Conservation (phyloP, 2,113 vertebrate species). For the Odocoileus virginianus region DNA sequence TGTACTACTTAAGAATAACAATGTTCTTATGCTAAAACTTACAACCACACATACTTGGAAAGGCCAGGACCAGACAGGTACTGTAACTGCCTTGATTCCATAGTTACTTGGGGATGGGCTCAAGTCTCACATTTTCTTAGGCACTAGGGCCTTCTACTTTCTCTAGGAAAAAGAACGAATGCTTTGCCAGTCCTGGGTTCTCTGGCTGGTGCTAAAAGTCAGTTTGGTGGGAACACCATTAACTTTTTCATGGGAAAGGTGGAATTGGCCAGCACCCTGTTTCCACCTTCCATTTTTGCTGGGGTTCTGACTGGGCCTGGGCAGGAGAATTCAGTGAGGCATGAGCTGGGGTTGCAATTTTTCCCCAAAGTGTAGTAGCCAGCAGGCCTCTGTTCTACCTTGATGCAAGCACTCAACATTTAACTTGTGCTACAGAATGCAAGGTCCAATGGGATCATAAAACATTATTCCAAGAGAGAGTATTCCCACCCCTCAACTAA, state of each 20-base stretch:
- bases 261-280: not conserved
- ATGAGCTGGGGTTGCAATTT: not conserved
- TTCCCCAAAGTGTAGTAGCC: not conserved
- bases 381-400: not conserved
- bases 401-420: not conserved
- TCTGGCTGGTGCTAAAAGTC: not conserved
- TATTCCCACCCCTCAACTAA: not conserved
- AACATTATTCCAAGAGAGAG: conserved; percentile 2
- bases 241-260: conserved; percentile 39
- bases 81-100: not conserved
- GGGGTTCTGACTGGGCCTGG: not conserved
- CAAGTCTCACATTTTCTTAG: conserved; percentile 3
- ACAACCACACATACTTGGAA: not conserved
- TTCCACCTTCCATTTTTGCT: not conserved
- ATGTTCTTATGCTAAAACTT: not conserved
- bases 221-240: conserved; percentile 17
- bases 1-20: not conserved
- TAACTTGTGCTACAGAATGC: conserved; percentile 10
- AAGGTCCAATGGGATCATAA: conserved; percentile 33
- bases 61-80: not conserved
- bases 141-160: not conserved
- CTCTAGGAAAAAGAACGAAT: not conserved
- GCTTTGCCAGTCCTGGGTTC: not conserved
- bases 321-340: not conserved
- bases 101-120: conserved; percentile 2